These are phyloP conservation scores for Talpa occidentalis DNA, from an alignment of 2,113 vertebrate species.

Conservation along the genomic window DNA sequence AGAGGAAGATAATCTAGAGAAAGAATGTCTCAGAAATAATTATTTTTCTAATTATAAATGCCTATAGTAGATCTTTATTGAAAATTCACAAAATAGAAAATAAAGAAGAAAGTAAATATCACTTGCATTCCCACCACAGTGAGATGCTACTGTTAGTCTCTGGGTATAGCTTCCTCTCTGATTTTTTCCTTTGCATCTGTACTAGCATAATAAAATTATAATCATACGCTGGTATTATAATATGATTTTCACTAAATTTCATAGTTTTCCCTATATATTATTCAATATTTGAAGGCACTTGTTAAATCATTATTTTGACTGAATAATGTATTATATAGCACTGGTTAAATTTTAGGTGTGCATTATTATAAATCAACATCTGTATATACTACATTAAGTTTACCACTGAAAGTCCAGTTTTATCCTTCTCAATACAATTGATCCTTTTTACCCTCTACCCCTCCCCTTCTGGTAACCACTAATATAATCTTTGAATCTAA, in stretches of 20 bases:
- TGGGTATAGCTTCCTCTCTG: not conserved
- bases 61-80: not conserved
- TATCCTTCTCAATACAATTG: no score
- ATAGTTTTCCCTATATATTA: not conserved
- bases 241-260: slow-evolving; percentile 42
- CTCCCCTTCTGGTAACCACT: no score
- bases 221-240: not conserved
- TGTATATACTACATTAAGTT: no score
- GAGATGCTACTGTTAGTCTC: not conserved
- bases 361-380: no score
- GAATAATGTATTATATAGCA: no score
- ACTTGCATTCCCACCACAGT: not conserved
- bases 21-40: not conserved
- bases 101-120: not conserved
- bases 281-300: not conserved
- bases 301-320: not conserved
- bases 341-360: no score
- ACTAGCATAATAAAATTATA: not conserved
- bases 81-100: slow-evolving; percentile 38
- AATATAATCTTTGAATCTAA: no score
- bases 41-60: slow-evolving; percentile 7
- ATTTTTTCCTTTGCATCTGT: slow-evolving; percentile 1
- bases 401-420: no score
- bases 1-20: not conserved
- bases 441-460: no score